Conservation (phyloP, 2,113 vertebrate genomes). For the Sorex araneus region DNA sequence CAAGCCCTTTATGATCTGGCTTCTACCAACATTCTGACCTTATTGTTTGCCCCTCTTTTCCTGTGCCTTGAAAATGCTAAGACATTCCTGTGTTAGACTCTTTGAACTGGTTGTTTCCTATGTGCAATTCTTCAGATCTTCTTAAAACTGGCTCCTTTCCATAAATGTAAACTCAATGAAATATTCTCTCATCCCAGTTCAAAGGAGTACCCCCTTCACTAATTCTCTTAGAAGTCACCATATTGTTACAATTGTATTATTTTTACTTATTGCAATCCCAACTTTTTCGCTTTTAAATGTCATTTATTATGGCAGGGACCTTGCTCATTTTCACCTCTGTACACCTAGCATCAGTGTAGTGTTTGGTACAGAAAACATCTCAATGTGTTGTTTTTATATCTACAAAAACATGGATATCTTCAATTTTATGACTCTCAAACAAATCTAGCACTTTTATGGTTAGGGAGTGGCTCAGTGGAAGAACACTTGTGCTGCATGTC, state of each 20-base stretch:
- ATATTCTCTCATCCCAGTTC: neutral
- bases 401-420: neutral
- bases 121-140: neutral
- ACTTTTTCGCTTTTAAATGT: neutral
- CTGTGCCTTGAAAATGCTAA: constrained; percentile 10
- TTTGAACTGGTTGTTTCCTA: constrained; percentile 15
- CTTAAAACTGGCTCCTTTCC: neutral
- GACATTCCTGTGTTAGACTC: neutral
- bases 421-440: neutral
- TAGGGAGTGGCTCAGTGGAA: too few relatives aligned
- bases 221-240: neutral
- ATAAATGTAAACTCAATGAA: constrained; percentile 34
- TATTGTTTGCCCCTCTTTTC: neutral
- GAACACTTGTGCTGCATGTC: too few relatives aligned
- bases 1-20: constrained; percentile 24
- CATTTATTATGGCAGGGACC: neutral
- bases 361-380: neutral
- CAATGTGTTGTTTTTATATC: neutral
- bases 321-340: neutral
- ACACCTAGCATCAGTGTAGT: neutral
- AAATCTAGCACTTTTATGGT: constrained; percentile 18
- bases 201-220: neutral
- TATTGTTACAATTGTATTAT: neutral
- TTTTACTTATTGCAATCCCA: neutral
- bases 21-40: neutral